These are phyloP conservation scores for Zapornia atra DNA, from an alignment of 2,113 vertebrate genomes.

Conservation along the genomic window DNA sequence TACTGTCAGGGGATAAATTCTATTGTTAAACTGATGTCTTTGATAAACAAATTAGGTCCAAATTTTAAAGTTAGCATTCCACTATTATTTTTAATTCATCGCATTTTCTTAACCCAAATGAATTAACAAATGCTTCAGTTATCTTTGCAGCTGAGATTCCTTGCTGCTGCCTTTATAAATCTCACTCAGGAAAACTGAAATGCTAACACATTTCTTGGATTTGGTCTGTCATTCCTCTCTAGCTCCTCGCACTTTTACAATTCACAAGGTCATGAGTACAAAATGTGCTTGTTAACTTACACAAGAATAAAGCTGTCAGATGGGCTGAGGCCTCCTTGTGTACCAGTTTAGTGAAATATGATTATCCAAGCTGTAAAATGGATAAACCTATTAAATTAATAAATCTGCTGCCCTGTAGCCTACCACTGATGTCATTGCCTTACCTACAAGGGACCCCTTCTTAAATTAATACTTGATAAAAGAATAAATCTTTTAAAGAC, in stretches of 20 bases:
- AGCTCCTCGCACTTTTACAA: conserved; percentile 52
- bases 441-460: conserved; percentile 41
- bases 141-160: neutral
- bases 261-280: conserved; percentile 62
- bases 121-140: neutral
- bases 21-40: neutral
- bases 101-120: neutral
- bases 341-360: conserved; percentile 72
- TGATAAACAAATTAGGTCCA: neutral
- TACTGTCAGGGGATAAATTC: neutral
- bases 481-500: conserved; percentile 38
- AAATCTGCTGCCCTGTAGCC: conserved; percentile 34
- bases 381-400: conserved; percentile 48
- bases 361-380: conserved; percentile 63
- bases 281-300: conserved; percentile 70
- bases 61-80: neutral
- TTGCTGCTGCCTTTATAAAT: conserved; percentile 22
- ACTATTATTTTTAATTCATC: neutral
- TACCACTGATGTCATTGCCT: neutral
- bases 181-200: neutral
- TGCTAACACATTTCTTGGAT: conserved; percentile 45
- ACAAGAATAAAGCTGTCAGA: conserved; percentile 74
- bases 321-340: conserved; percentile 59
- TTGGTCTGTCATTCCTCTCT: conserved; percentile 55
- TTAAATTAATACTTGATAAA: conserved; percentile 66